These are phyloP conservation scores for Aurelia aurita DNA, from an alignment of 30 jellyfish, hydroid and myxozoan species.

Conservation along the genomic window DNA sequence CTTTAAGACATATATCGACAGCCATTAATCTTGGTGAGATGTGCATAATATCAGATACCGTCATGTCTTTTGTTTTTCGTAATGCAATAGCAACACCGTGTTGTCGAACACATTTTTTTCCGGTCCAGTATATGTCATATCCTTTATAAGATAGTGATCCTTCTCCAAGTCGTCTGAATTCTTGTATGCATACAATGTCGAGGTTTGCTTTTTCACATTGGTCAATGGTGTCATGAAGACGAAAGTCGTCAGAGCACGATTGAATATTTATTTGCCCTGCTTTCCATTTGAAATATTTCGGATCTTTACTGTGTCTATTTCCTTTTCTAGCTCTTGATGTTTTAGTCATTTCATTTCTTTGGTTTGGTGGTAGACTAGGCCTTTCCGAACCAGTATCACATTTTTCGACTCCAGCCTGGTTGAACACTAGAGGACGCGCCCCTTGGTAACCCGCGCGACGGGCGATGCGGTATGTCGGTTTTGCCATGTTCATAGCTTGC, in stretches of 20 bases:
- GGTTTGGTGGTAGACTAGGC: no score
- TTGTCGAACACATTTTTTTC: background rate
- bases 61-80: conserved; percentile 1
- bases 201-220: conserved; percentile 3
- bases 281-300: conserved; percentile 1
- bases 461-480: no score
- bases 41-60: conserved; percentile 6
- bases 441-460: no score
- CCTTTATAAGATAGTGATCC: background rate
- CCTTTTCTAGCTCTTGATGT: conserved; percentile 6
- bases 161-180: conserved; percentile 1
- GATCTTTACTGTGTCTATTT: background rate
- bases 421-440: no score
- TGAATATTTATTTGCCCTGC: conserved; percentile 5
- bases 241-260: conserved; percentile 5
- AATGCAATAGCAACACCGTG: conserved; percentile 4
- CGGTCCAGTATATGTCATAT: background rate
- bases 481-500: no score
- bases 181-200: conserved; percentile 8
- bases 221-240: conserved; percentile 4
- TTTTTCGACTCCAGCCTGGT: no score
- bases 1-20: no score
- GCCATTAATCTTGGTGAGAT: background rate
- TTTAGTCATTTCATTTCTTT: background rate
- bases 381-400: no score